These are phyloP conservation scores for Tetragnatha versicolor DNA, from an alignment of 1,140 invertebrate genomes.

Conservation along the genomic window DNA sequence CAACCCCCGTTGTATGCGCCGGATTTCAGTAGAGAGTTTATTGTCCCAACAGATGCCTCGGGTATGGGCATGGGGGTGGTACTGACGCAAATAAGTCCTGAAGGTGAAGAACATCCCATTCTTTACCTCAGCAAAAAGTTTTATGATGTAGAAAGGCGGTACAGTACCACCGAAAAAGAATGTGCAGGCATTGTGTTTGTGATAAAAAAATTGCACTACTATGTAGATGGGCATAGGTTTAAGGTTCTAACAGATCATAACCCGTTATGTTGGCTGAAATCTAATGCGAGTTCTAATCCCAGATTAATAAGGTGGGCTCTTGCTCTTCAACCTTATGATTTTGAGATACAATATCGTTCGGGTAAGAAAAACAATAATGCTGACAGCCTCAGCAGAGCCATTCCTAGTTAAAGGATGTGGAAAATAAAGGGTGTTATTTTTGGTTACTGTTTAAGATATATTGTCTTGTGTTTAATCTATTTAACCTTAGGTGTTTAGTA, in stretches of 20 bases:
- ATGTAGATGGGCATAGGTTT: no score
- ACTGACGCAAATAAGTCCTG: no score
- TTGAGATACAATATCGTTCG: background rate
- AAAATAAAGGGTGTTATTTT: no score
- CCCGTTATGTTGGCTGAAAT: background rate
- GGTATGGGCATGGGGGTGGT: no score
- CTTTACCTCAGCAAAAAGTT: slow-evolving; percentile 65
- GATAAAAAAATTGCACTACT: no score
- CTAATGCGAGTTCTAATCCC: background rate
- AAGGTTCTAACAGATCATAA: background rate
- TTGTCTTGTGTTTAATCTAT: no score
- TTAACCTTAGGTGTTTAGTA: no score
- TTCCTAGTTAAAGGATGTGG: no score
- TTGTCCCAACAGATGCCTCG: no score
- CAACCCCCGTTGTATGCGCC: no score
- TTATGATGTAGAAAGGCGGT: slow-evolving; percentile 64
- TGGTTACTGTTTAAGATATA: no score
- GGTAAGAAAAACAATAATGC: background rate
- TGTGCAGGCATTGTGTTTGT: slow-evolving; percentile 64
- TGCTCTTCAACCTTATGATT: background rate
- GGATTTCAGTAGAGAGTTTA: no score
- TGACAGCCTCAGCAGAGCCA: background rate
- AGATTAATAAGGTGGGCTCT: background rate
- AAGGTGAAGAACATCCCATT: slow-evolving; percentile 55
- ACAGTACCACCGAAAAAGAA: slow-evolving; percentile 66